Percentiles rank a stretch among this genome's conserved stretches.
Evolutionary conservation across 2,113 vertebrate species (phyloP).

Genomic region (Loxodonta africana): DNA sequence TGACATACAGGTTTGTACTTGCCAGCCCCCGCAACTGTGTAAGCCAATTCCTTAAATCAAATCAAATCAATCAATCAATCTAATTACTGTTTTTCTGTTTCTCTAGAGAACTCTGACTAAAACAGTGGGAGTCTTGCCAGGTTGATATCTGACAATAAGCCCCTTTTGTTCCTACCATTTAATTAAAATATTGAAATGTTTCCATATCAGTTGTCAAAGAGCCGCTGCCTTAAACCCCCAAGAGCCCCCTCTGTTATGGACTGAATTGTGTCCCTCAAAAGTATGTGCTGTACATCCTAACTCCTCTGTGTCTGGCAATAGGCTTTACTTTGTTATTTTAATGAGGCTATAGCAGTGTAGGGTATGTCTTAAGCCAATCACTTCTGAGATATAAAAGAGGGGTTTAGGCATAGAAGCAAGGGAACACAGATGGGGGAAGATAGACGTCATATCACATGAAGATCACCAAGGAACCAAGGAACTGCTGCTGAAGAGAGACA

Average conservation of each 20-base stretch:
- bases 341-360: neutral
- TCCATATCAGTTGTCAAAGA: neutral
- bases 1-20: neutral
- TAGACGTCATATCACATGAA: neutral
- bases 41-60: too few relatives aligned
- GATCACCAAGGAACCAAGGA: neutral
- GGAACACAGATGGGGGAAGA: neutral
- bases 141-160: neutral
- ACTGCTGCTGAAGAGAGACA: neutral
- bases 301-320: neutral
- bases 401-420: neutral
- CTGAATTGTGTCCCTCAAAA: too few relatives aligned
- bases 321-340: neutral
- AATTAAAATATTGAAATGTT: neutral
- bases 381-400: neutral
- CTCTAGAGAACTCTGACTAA: neutral
- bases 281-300: too few relatives aligned
- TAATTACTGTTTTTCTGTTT: neutral
- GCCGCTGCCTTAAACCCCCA: neutral
- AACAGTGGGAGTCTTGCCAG: neutral
- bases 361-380: neutral
- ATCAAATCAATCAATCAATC: neutral
- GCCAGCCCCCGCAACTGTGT: neutral
- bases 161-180: neutral
- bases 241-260: too few relatives aligned